Evolutionary conservation across 2,797 vertebrate species (phyloP).

Genomic region (Pseudochirops cupreus): DNA sequence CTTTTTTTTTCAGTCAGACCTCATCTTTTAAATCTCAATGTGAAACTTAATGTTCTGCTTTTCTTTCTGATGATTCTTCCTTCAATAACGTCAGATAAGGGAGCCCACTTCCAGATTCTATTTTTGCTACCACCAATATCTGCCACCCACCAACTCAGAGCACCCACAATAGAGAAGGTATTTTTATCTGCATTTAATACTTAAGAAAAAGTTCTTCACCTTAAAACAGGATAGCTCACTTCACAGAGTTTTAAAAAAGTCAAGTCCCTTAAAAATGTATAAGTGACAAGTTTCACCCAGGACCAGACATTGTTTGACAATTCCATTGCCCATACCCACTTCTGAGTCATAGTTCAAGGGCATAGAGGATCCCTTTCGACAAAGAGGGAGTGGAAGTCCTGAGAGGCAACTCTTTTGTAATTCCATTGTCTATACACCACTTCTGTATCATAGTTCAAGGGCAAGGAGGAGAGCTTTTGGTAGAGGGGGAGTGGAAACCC

Average conservation of each 20-base stretch:
- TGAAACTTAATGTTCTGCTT: slow-evolving; percentile 38
- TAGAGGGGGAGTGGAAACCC: not conserved
- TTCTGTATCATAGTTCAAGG: not conserved
- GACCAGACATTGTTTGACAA: not conserved
- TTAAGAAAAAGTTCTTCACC: slow-evolving; percentile 12
- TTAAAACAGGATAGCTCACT: slow-evolving; percentile 35
- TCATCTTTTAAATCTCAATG: slow-evolving; percentile 31
- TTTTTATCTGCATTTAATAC: slow-evolving; percentile 50
- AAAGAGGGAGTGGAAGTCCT: not conserved
- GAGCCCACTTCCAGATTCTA: slow-evolving; percentile 40
- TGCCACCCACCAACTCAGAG: not conserved
- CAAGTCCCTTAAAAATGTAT: slow-evolving; percentile 58
- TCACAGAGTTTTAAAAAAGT: not conserved
- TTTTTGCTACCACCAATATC: slow-evolving; percentile 22
- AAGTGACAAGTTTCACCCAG: slow-evolving; percentile 52
- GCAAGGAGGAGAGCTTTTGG: not conserved
- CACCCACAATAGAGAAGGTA: not conserved
- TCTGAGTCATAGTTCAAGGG: not conserved
- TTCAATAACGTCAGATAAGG: not conserved
- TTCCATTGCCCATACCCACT: too few relatives aligned
- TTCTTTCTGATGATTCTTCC: slow-evolving; percentile 54
- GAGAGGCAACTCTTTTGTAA: not conserved
- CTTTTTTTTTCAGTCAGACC: slow-evolving; percentile 7
- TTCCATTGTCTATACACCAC: not conserved
- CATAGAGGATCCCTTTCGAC: not conserved